phyloP scores from a whole-genome alignment of 2,113 vertebrate genomes.

The Apteryx owenii region DNA sequence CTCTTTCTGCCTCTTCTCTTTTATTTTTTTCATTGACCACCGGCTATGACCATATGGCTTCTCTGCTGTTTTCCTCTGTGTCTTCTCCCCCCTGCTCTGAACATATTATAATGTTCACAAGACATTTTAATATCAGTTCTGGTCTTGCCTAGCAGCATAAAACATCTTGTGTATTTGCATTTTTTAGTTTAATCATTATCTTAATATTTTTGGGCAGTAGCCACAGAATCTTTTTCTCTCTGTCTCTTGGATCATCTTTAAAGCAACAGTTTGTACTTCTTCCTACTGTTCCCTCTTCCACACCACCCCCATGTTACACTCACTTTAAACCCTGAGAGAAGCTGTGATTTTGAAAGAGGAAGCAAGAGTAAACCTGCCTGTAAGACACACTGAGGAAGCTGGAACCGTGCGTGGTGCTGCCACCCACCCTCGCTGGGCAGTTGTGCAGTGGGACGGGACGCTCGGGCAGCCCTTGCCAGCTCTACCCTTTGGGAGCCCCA shows the following conservation, averaged over 20 bases:
- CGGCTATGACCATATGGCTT: slow-evolving; percentile 74
- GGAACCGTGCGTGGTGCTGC: not conserved
- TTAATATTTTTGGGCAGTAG: slow-evolving; percentile 77
- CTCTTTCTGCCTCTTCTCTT: slow-evolving; percentile 18
- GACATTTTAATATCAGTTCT: slow-evolving; percentile 68
- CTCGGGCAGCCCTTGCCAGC: too few species aligned
- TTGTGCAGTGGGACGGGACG: not conserved
- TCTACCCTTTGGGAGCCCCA: not conserved
- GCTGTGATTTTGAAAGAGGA: not conserved
- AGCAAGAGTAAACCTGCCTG: not conserved
- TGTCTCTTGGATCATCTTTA: slow-evolving; percentile 26
- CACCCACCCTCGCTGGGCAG: not conserved
- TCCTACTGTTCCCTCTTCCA: not conserved
- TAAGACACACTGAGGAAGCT: not conserved
- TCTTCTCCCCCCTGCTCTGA: slow-evolving; percentile 50
- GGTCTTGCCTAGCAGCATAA: slow-evolving; percentile 72
- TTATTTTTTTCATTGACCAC: slow-evolving; percentile 54
- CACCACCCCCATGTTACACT: rapidly evolving
- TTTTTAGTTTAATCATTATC: slow-evolving; percentile 79
- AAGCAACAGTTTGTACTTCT: not conserved
- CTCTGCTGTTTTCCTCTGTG: slow-evolving; percentile 72
- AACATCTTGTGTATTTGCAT: slow-evolving; percentile 80
- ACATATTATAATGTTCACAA: slow-evolving; percentile 72
- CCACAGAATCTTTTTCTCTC: slow-evolving; percentile 65
- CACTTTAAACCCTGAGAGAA: not conserved